Percentiles rank a stretch among this genome's conserved stretches.
phyloP scores from a whole-genome alignment of 2,113 vertebrate species.

The Prochilodus magdalenae region DNA sequence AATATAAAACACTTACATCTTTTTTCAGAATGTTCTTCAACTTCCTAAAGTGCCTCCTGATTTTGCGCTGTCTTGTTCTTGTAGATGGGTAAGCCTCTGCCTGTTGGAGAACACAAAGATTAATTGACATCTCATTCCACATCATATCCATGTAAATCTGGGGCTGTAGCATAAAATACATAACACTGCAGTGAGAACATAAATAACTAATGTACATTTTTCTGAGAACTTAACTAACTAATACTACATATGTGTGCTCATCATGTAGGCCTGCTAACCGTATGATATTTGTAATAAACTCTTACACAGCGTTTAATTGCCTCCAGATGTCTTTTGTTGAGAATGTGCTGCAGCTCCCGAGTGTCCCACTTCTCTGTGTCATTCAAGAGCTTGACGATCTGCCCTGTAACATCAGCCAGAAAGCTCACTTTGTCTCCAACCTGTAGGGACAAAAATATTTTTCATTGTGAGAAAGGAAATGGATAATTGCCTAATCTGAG shows the following conservation, averaged over 20 bases:
- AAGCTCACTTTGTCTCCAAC: slow-evolving; percentile 41
- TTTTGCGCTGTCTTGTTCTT: not conserved
- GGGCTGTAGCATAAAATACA: not conserved
- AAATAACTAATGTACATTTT: not conserved
- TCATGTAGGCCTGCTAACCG: too few species aligned
- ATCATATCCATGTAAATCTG: too few species aligned
- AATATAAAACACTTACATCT: slow-evolving; percentile 33
- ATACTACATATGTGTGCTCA: too few species aligned
- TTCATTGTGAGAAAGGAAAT: not conserved
- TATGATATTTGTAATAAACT: not conserved
- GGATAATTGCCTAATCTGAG: not conserved
- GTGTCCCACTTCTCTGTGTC: slow-evolving; percentile 18
- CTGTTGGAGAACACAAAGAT: slow-evolving; percentile 17
- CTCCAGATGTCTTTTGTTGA: slow-evolving; percentile 10
- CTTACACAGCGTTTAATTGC: slow-evolving; percentile 51
- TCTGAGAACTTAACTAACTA: not conserved
- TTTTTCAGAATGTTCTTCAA: slow-evolving; percentile 37
- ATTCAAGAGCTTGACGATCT: slow-evolving; percentile 27
- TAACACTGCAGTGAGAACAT: not conserved
- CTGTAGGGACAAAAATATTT: slow-evolving; percentile 9
- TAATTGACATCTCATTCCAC: not conserved
- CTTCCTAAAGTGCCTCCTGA: slow-evolving; percentile 32
- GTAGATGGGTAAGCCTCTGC: not conserved
- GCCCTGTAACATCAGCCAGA: slow-evolving; percentile 26
- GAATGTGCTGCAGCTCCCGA: slow-evolving; percentile 22